A percentile compares a stretch with the other conserved stretches of the same genome.
Evolutionary conservation across 2,113 vertebrate species (phyloP).

Genomic region (Trematomus loennbergii): DNA sequence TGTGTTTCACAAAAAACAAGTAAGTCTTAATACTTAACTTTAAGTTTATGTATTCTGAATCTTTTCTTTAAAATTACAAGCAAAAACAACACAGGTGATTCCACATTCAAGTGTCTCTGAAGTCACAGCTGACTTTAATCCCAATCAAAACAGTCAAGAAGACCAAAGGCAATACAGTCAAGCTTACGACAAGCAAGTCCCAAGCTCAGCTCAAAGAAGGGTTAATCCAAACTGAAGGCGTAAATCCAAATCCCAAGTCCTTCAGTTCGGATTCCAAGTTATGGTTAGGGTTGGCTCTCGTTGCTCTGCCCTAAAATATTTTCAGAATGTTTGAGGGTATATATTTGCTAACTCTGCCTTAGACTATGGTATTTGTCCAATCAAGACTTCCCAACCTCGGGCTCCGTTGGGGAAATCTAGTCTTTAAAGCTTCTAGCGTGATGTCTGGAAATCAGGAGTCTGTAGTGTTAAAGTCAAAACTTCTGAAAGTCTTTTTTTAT

Average conservation of each 20-base stretch:
- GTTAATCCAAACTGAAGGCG: not conserved
- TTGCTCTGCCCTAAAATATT: not conserved
- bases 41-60: too few species aligned
- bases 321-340: not conserved
- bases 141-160: not conserved
- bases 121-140: too few species aligned
- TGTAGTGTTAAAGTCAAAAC: slow-evolving; percentile 1
- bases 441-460: not conserved
- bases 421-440: not conserved
- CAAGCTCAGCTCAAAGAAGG: not conserved
- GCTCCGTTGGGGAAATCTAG: not conserved
- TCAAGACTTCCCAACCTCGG: not conserved
- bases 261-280: not conserved
- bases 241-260: not conserved
- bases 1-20: too few species aligned
- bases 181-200: not conserved
- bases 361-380: not conserved
- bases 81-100: too few species aligned
- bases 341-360: not conserved
- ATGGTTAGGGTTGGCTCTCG: not conserved
- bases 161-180: not conserved
- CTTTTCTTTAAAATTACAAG: too few species aligned
- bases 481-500: too few species aligned
- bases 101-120: too few species aligned
- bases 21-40: too few species aligned